Percentiles rank a stretch among this genome's conserved stretches.
These are phyloP conservation scores for Pyxicephalus adspersus DNA, from an alignment of 2,113 vertebrate genomes.

Conservation along the genomic window DNA sequence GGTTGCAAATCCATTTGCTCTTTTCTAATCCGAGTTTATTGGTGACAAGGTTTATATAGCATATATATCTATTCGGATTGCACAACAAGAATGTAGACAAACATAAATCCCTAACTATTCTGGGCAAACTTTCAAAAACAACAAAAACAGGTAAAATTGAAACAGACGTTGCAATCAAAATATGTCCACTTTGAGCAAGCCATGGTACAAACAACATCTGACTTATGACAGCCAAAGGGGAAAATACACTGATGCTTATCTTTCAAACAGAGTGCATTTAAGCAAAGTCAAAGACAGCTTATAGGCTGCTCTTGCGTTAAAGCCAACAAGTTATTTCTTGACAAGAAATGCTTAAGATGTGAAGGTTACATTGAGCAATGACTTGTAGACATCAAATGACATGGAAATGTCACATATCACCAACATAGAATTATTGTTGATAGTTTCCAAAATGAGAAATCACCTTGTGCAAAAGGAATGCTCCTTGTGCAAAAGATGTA, in stretches of 20 bases:
- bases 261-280: conserved; percentile 22
- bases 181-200: conserved; percentile 21
- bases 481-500: background rate
- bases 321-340: conserved; percentile 28
- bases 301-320: conserved; percentile 1
- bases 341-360: conserved; percentile 17
- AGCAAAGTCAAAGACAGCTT: conserved; percentile 16
- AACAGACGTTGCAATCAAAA: conserved; percentile 42
- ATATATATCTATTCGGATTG: too few relatives aligned
- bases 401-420: conserved; percentile 5
- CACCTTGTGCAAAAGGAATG: background rate
- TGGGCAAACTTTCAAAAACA: conserved; percentile 35
- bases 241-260: conserved; percentile 33
- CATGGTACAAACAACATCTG: conserved; percentile 28
- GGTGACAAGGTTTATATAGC: background rate
- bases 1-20: too few relatives aligned
- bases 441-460: background rate
- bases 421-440: background rate
- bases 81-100: background rate
- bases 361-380: conserved; percentile 5
- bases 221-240: conserved; percentile 32
- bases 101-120: background rate
- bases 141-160: conserved; percentile 6
- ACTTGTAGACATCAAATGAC: background rate
- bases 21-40: background rate